Percentiles rank a stretch among this genome's conserved stretches.
These are phyloP conservation scores for Acrobasis consociella DNA, from an alignment of 2,888 invertebrate genomes.

Conservation along the genomic window DNA sequence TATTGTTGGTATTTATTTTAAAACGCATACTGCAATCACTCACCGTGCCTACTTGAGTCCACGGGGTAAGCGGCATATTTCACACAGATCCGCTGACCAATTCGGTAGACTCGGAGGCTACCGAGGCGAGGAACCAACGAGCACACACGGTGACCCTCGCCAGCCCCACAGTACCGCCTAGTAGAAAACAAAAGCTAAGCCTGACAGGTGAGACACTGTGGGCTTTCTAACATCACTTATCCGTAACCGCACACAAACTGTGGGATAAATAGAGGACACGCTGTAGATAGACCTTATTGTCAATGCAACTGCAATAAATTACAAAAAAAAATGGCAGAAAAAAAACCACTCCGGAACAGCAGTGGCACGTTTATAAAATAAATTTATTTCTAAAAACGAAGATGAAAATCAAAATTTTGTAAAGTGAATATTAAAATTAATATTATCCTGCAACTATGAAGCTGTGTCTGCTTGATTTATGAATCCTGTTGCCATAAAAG, in stretches of 20 bases:
- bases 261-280: conserved; percentile 36
- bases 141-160: conserved; percentile 85
- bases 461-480: too few species aligned
- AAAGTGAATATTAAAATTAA: too few species aligned
- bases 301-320: neutral
- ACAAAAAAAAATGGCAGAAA: neutral
- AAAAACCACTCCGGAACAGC: neutral
- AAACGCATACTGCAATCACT: too few species aligned
- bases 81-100: conserved; percentile 71
- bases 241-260: conserved; percentile 47
- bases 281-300: neutral
- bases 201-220: conserved; percentile 81
- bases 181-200: conserved; percentile 87
- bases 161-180: conserved; percentile 84
- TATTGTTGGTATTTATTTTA: too few species aligned
- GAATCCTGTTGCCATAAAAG: too few species aligned
- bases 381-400: too few species aligned
- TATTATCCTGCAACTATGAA: too few species aligned
- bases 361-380: too few species aligned
- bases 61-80: conserved; percentile 58
- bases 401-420: too few species aligned
- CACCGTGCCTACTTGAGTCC: too few species aligned
- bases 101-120: conserved; percentile 59
- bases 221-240: conserved; percentile 37
- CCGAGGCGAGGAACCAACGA: conserved; percentile 51